Base-by-base conservation (phyloP, 2,113 vertebrate species). In the Grallaria varia region DNA sequence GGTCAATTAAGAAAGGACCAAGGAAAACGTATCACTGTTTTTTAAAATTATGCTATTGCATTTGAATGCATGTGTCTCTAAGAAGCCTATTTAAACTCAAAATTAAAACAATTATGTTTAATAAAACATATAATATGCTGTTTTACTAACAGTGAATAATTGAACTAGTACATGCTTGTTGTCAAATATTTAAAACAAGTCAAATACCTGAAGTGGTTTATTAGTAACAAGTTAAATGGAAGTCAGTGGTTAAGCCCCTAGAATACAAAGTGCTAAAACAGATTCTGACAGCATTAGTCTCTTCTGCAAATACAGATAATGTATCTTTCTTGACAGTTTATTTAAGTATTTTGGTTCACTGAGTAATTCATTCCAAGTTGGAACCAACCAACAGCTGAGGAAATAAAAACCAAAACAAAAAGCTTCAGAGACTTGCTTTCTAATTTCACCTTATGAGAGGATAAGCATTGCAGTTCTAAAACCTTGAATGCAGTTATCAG, bases 281-380 rank as follows among this genome's bases (percentile, higher is more conserved):
- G 0, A 81, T 90, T 78, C 42, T 93, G 95, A 95, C 76, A 96
- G 68, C 42, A 74, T 27, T 71, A 89, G 50, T 80, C 39, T 80
- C 49, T 93, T 90, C 90, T 86, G 89, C 56, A 95, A 95, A 95
- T 87, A 95, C 27, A 92, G 63, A 95, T 93, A 95, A 92, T 95
- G 9, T 87, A 90, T 89, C 86, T 90, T 92, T 92, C 73, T 67
- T 95, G 90, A 94, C 83, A 95, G 86, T 78, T 95, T 95, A 78
- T 92, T 93, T 92, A 78, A 90, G 84, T 84, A 90, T 77, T 95
- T 93, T 93, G 76, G 80, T 93, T 93, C 86, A 63, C 72, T 92
- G 93, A 95, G 74, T 93, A 92, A 93, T 93, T 96, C 33, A 90
- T 96, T 95, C 33, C 47, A 89, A 95, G 45, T 25, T 90, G 88